A percentile compares a stretch with the other conserved stretches of the same genome.
Evolutionary conservation across 1,140 invertebrate species (phyloP).

Genomic region (Portunus trituberculatus): DNA sequence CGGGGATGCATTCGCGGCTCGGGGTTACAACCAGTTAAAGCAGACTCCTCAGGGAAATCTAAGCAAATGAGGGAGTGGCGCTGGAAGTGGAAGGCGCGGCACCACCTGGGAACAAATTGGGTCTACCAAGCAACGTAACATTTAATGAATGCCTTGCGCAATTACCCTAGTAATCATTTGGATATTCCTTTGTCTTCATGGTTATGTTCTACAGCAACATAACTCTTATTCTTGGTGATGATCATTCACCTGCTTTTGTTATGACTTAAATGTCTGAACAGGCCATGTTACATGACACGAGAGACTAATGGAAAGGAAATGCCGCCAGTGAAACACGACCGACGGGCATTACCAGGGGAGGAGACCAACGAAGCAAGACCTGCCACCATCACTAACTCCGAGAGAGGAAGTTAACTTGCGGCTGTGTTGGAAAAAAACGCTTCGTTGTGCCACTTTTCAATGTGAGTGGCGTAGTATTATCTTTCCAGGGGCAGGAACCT

Average conservation of each 20-base stretch:
- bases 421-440: neutral
- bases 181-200: neutral
- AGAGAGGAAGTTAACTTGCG: neutral
- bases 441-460: neutral
- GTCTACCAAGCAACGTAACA: too few relatives aligned
- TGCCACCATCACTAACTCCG: neutral
- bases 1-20: neutral
- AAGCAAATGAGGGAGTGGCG: conserved; percentile 35
- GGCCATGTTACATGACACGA: neutral
- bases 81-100: neutral
- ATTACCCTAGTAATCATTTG: neutral
- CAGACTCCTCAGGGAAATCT: conserved; percentile 32
- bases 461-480: neutral
- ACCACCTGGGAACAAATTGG: too few relatives aligned
- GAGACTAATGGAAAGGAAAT: neutral
- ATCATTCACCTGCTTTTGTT: too few relatives aligned
- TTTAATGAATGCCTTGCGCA: neutral
- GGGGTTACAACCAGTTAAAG: neutral
- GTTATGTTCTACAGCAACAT: too few relatives aligned
- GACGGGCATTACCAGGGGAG: neutral
- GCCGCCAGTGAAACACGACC: neutral
- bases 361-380: neutral
- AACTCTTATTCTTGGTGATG: too few relatives aligned
- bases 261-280: too few relatives aligned
- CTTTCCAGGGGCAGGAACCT: neutral